phyloP scores from a whole-genome alignment of 2,797 vertebrate genomes.

The Sebastes itinus region DNA sequence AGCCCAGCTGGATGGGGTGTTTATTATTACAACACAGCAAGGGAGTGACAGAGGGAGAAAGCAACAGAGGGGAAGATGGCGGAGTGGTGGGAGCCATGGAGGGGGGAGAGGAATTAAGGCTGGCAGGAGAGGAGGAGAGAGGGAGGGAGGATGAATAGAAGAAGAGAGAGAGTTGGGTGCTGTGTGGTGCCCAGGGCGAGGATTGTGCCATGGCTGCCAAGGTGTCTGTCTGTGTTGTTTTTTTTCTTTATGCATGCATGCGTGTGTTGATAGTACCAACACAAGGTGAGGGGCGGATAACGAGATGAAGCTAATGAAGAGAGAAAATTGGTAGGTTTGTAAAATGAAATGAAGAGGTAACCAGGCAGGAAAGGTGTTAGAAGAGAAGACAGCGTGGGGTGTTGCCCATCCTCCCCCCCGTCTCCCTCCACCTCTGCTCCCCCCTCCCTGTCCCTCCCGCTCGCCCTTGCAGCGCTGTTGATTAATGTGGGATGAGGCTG shows the following conservation, averaged over 20 bases:
- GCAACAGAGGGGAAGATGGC: slow-evolving; percentile 64
- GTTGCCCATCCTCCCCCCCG: slow-evolving; percentile 17
- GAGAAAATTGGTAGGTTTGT: slow-evolving; percentile 4
- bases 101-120: slow-evolving; percentile 49
- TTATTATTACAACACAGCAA: slow-evolving; percentile 77
- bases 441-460: slow-evolving; percentile 39
- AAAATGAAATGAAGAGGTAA: slow-evolving; percentile 23
- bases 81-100: slow-evolving; percentile 39
- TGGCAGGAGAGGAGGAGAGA: slow-evolving; percentile 40
- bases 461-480: slow-evolving; percentile 64
- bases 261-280: slow-evolving; percentile 3
- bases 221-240: slow-evolving; percentile 37
- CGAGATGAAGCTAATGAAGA: slow-evolving; percentile 21
- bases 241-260: slow-evolving; percentile 6
- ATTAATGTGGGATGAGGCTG: slow-evolving; percentile 76
- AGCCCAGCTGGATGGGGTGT: slow-evolving; percentile 72
- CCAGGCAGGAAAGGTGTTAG: slow-evolving; percentile 26
- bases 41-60: slow-evolving; percentile 71
- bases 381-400: slow-evolving; percentile 30
- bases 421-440: slow-evolving; percentile 11
- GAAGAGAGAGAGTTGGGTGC: slow-evolving; percentile 31
- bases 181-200: slow-evolving; percentile 30
- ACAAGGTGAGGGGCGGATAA: slow-evolving; percentile 4
- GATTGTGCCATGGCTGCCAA: slow-evolving; percentile 44
- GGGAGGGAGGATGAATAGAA: slow-evolving; percentile 19